phyloP scores from a whole-genome alignment of 2,888 invertebrate species.

The Perdita meconis region DNA sequence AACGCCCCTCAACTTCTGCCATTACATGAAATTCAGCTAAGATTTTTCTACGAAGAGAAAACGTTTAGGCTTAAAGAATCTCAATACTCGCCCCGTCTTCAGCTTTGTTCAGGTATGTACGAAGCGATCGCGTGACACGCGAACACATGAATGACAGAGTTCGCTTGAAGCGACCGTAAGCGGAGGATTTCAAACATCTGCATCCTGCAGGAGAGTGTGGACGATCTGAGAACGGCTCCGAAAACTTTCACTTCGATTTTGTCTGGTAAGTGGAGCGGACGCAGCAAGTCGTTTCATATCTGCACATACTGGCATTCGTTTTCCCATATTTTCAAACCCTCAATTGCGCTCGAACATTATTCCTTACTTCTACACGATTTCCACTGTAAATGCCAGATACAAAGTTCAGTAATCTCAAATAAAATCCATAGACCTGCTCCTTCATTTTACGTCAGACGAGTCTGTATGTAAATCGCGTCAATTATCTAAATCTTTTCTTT shows the following conservation, averaged over 20 bases:
- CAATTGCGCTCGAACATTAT: slow-evolving; percentile 3
- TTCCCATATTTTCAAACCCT: slow-evolving; percentile 37
- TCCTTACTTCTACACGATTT: background rate
- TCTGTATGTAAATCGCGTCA: background rate
- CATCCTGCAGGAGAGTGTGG: slow-evolving; percentile 71
- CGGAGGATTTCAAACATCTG: slow-evolving; percentile 70
- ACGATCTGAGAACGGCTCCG: slow-evolving; percentile 69
- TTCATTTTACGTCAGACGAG: background rate
- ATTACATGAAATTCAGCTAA: background rate
- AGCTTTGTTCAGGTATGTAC: background rate
- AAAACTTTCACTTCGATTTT: slow-evolving; percentile 73
- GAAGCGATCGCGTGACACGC: slow-evolving; percentile 37
- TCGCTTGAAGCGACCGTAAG: slow-evolving; percentile 36
- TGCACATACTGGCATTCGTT: slow-evolving; percentile 50
- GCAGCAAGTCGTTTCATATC: slow-evolving; percentile 69
- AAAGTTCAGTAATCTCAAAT: no score
- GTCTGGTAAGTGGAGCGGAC: slow-evolving; percentile 73
- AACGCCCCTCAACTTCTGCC: background rate
- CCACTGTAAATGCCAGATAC: background rate
- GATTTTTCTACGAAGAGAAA: background rate
- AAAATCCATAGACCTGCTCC: background rate
- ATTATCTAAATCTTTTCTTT: background rate
- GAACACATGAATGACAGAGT: slow-evolving; percentile 25
- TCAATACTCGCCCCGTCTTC: background rate
- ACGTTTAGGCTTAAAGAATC: slow-evolving; percentile 6